phyloP scores from a whole-genome alignment of 2,797 vertebrate species.

The Otolemur crassicaudatus region DNA sequence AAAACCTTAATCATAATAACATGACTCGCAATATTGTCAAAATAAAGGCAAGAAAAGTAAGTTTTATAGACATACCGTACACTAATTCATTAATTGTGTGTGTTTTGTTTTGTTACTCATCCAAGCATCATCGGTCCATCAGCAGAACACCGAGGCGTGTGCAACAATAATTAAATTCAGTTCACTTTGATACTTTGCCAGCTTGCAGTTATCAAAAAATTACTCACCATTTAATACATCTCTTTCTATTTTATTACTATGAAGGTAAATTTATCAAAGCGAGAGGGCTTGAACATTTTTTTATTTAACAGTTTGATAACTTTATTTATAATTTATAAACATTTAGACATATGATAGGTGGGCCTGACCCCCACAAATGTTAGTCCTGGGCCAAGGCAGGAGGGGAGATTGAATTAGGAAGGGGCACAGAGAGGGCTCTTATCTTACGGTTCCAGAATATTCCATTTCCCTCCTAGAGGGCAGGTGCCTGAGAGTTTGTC shows the following conservation, averaged over 20 bases:
- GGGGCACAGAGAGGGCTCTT: not conserved
- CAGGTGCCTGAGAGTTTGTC: fast-evolving
- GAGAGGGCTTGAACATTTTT: not conserved
- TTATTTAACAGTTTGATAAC: conserved; percentile 36
- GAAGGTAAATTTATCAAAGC: conserved; percentile 58
- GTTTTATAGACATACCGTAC: not conserved
- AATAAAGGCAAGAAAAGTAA: conserved; percentile 33
- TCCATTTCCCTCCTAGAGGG: not conserved
- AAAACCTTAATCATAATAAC: conserved; percentile 52
- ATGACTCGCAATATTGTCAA: not conserved
- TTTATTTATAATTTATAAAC: conserved; percentile 53
- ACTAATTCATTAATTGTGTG: not conserved
- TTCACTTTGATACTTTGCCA: not conserved
- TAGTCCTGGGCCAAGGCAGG: not conserved
- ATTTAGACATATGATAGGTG: not conserved
- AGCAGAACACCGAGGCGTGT: not conserved
- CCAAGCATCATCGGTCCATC: not conserved
- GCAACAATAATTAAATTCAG: not conserved
- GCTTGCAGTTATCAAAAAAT: conserved; percentile 24
- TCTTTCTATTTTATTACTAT: not conserved
- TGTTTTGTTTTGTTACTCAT: not conserved
- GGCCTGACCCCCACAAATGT: not conserved
- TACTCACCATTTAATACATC: not conserved
- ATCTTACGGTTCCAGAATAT: not conserved
- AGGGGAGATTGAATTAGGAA: not conserved